Base-by-base conservation (phyloP, 2,113 vertebrate species). In the Drymodes brunneopygia region DNA sequence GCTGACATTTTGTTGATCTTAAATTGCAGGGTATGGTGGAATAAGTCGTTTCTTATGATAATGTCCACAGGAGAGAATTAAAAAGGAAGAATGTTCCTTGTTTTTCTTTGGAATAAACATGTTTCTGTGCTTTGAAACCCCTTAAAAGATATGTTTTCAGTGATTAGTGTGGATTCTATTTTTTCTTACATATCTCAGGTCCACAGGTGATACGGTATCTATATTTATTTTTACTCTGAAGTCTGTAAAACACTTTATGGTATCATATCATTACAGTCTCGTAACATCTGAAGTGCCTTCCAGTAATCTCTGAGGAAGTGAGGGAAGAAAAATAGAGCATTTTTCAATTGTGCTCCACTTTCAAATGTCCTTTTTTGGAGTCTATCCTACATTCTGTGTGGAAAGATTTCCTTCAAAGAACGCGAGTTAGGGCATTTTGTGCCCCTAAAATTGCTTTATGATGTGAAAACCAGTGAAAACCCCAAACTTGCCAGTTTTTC, bases 351-450 rank as follows among this genome's bases (percentile, higher is more conserved):
- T 57, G 15, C 11, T 82, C 13, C 29, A 61, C 22, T 92, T 64
- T 44, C 75, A 81, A 51, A 74, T 0, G 0, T 29, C 1, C 1
- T 29, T 74, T 84, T 74, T 38, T 27, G 27, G 8, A 33, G 11
- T 45, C 15, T 86, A 9, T 29, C 33, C 75, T 53, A 67, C 5
- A 14, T 61, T 91, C 48, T 61, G 10, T 29, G 22, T 24, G 45
- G 44, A 82, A 54, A 81, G 29, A 53, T 36, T 56, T 90, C 62
- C 36, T 69, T 40, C 20, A 75, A 64, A 17, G 31, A 79, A 53
- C 0, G 0, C 0, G 1, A 33, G 27, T 67, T 53, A 5, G 5
- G 13, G 25, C 4, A 85, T 77, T 69, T 85, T 77, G 28, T 23
- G 8, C 72, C 25, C 20, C 48, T 64, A 61, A 80, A 50, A 65